A percentile compares a stretch with the other conserved stretches of the same genome.
Conservation (phyloP, 1,140 invertebrate species). For the Diachasmimorpha longicaudata region DNA sequence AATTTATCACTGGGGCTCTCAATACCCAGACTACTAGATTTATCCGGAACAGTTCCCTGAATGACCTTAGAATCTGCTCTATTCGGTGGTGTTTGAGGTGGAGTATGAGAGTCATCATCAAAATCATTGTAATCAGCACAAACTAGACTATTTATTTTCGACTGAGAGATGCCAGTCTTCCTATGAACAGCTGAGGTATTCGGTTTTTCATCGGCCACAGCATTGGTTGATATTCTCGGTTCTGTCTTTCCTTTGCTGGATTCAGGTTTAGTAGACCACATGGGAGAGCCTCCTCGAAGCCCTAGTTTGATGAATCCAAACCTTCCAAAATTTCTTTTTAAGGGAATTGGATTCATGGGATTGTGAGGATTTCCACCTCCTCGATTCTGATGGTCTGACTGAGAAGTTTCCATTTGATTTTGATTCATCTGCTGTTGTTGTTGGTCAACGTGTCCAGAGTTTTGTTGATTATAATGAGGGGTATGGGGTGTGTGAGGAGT, state of each 20-base stretch:
- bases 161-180: constrained; percentile 56
- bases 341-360: constrained; percentile 63
- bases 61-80: not conserved
- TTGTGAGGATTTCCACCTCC: constrained; percentile 64
- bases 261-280: constrained; percentile 67
- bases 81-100: constrained; percentile 64
- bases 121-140: constrained; percentile 71
- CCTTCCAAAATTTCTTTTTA: constrained; percentile 58
- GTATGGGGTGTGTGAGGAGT: constrained; percentile 56
- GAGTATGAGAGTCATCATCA: constrained; percentile 68
- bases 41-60: constrained; percentile 23
- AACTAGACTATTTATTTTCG: constrained; percentile 66
- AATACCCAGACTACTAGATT: constrained; percentile 36
- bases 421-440: constrained; percentile 47
- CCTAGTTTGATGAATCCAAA: constrained; percentile 70
- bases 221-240: constrained; percentile 38
- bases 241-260: constrained; percentile 58
- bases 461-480: constrained; percentile 43
- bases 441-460: constrained; percentile 49
- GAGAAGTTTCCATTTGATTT: constrained; percentile 40
- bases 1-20: constrained; percentile 53
- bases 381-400: constrained; percentile 37
- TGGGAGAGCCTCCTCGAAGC: constrained; percentile 74
- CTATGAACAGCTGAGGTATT: constrained; percentile 63
- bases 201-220: constrained; percentile 47